A percentile compares a stretch with the other conserved stretches of the same genome.
phyloP scores from a whole-genome alignment of 2,113 vertebrate species.

The Notothenia coriiceps region DNA sequence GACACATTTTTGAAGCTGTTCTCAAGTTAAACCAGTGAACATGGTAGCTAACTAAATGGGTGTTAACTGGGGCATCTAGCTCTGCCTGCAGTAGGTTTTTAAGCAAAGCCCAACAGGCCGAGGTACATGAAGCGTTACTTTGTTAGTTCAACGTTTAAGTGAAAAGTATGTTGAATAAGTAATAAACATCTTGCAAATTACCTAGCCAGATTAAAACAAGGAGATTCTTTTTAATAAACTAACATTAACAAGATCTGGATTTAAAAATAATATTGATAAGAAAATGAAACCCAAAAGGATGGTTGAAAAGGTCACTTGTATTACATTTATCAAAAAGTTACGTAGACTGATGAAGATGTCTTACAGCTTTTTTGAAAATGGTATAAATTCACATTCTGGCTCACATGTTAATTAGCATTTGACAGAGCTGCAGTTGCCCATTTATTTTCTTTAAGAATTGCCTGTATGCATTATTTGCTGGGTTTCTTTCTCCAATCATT shows the following conservation, averaged over 20 bases:
- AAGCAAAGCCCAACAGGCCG: too few species aligned
- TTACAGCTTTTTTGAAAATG: constrained; percentile 8
- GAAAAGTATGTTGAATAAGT: not conserved
- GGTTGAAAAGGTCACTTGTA: not conserved
- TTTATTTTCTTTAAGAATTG: constrained; percentile 73
- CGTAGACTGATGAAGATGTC: constrained; percentile 12
- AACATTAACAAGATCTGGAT: not conserved
- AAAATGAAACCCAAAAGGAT: not conserved
- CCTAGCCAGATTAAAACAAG: too few species aligned
- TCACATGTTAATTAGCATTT: constrained; percentile 60
- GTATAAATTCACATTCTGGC: constrained; percentile 17
- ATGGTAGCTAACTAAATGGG: too few species aligned
- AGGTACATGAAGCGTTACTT: not conserved
- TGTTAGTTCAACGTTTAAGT: not conserved
- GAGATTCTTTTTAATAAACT: not conserved
- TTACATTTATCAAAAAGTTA: constrained; percentile 2
- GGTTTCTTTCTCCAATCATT: constrained; percentile 73
- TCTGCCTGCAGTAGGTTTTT: too few species aligned
- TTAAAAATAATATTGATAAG: too few species aligned
- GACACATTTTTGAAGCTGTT: not conserved
- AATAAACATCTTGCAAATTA: too few species aligned
- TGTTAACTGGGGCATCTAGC: too few species aligned
- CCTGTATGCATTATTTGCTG: constrained; percentile 69
- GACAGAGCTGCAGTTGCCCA: constrained; percentile 48
- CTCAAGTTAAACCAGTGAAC: too few species aligned